Percentiles rank a stretch among this genome's conserved stretches.
These are phyloP conservation scores for Metalampra italica DNA, from an alignment of 2,888 invertebrate genomes.

Conservation along the genomic window DNA sequence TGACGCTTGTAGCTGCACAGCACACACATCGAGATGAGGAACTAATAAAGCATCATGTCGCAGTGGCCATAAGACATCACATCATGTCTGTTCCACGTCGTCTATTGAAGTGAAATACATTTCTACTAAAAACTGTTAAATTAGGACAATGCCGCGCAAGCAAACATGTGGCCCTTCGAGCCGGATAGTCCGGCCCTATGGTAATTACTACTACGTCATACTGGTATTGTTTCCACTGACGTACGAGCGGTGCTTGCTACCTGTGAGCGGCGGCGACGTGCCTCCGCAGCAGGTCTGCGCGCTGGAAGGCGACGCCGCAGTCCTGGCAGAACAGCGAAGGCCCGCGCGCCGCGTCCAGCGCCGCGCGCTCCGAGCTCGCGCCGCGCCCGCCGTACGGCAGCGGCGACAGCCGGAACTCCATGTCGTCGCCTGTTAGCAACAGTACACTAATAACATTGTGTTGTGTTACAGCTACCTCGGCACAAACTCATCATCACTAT, in stretches of 20 bases:
- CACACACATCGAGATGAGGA: background rate
- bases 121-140: no score
- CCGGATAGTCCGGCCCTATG: no score
- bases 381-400: slow-evolving; percentile 24
- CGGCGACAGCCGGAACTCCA: slow-evolving; percentile 61
- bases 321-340: slow-evolving; percentile 82
- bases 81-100: no score
- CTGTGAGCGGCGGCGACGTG: slow-evolving; percentile 81
- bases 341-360: slow-evolving; percentile 49
- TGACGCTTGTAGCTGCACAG: slow-evolving; percentile 62
- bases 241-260: no score
- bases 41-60: slow-evolving; percentile 7
- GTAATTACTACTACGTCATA: no score
- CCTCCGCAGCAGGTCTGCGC: slow-evolving; percentile 84
- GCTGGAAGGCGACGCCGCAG: slow-evolving; percentile 88
- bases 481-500: no score
- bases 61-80: no score
- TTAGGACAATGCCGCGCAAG: no score
- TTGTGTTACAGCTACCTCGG: no score
- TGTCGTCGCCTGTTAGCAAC: slow-evolving; percentile 46
- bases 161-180: no score
- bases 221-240: no score
- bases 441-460: background rate
- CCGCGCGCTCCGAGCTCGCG: slow-evolving; percentile 25
- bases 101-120: no score